Conservation (phyloP, 2,797 vertebrate genomes). For the Crenuchus spilurus region DNA sequence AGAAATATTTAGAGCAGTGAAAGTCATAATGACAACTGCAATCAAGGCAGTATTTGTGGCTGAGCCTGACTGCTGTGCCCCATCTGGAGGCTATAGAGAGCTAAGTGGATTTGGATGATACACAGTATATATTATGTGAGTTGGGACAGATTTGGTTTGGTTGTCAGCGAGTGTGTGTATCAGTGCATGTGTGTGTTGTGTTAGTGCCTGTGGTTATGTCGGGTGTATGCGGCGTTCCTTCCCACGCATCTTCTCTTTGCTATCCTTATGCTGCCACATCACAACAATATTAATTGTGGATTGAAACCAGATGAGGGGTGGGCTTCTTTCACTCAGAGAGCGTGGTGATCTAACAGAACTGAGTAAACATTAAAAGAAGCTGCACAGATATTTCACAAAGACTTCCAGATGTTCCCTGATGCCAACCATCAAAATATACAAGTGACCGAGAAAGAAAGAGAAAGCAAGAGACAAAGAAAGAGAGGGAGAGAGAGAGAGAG, state of each 20-base stretch:
- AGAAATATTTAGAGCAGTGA: constrained; percentile 37
- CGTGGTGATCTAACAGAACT: constrained; percentile 73
- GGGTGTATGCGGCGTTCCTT: constrained; percentile 54
- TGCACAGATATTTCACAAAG: constrained; percentile 74
- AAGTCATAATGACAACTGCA: constrained; percentile 41
- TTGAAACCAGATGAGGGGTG: constrained; percentile 78
- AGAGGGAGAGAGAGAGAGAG: constrained; percentile 70
- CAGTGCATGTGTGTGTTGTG: constrained; percentile 26
- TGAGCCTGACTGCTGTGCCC: constrained; percentile 17
- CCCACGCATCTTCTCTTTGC: constrained; percentile 66
- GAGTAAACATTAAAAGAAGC: constrained; percentile 76
- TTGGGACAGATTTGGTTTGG: constrained; percentile 31
- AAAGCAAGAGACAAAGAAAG: constrained; percentile 69
- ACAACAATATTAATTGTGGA: constrained; percentile 77
- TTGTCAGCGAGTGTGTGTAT: constrained; percentile 42
- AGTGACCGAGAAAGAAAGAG: constrained; percentile 62
- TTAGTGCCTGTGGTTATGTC: constrained; percentile 51
- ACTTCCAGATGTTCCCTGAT: constrained; percentile 79
- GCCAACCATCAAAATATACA: constrained; percentile 80
- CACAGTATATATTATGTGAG: constrained; percentile 39
- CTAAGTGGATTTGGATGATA: constrained; percentile 52
- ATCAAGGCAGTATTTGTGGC: constrained; percentile 32
- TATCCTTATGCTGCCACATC: constrained; percentile 75
- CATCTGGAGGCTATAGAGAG: constrained; percentile 46
- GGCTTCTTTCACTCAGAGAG: constrained; percentile 69